A percentile compares a stretch with the other conserved stretches of the same genome.
Conservation (phyloP, 2,113 vertebrate species). For the Puma concolor region DNA sequence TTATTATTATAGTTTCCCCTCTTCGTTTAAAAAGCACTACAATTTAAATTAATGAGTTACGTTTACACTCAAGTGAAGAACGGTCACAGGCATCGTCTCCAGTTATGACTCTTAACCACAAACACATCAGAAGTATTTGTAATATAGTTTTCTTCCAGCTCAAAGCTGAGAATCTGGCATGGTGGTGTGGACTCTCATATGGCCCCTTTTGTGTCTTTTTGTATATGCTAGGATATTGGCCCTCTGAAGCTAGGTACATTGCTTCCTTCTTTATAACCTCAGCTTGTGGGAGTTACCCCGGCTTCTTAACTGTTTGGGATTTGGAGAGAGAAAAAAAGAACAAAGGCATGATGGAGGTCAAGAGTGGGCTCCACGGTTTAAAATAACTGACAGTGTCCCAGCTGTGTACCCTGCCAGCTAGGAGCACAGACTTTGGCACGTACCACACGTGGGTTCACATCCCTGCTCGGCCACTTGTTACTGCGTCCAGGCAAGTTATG, state of each 20-base stretch:
- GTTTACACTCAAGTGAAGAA: background rate
- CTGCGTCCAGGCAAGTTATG: too few species aligned
- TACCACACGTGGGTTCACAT: background rate
- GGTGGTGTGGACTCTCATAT: background rate
- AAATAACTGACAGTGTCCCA: background rate
- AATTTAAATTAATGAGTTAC: constrained; percentile 62
- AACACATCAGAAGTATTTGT: background rate
- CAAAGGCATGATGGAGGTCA: background rate
- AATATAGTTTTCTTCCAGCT: background rate
- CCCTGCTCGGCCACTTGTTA: background rate
- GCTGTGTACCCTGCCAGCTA: background rate
- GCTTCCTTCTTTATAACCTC: background rate
- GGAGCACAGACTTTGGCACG: background rate
- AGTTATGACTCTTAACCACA: constrained; percentile 46
- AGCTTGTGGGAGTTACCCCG: background rate
- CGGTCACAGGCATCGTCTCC: constrained; percentile 48
- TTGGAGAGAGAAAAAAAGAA: background rate
- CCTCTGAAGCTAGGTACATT: background rate
- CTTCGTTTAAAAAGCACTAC: constrained; percentile 43
- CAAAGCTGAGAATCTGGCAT: background rate
- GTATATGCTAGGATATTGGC: background rate
- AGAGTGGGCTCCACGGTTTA: background rate
- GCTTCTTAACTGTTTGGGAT: background rate
- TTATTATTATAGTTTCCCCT: constrained; percentile 49
- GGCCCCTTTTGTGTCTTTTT: background rate